Base-by-base conservation (phyloP, 2,888 invertebrate species). In the Ichneumoninae sp. region DNA sequence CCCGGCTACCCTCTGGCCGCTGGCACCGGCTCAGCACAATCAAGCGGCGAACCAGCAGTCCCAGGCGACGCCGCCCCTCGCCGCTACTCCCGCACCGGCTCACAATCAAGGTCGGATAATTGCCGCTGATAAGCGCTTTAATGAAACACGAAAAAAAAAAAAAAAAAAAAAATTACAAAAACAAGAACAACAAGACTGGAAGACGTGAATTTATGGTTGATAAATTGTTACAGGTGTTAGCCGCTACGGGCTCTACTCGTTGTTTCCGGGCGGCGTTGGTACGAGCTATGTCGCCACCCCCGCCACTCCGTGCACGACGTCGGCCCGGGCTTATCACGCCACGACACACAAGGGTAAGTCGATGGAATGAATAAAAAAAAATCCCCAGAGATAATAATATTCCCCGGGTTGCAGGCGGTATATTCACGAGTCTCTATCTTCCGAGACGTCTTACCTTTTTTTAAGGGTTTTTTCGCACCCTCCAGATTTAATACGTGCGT, bases 191-290 rank as follows among this genome's bases (percentile, higher is more conserved):
- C 36, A 0, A n/a, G 22, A 30, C 5, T 60, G 3, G 36, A 65
- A 69, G 30, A 63, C 3, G 4, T 19, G 16, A 63, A 30, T 10
- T 69, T 30, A 44, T 69, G 30, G 33, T 57, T 52, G 57, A 65
- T 85, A 76, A 73, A 83, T 87, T 88, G 88, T 94, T 93, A 73
- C 95, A 96, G 96, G 96, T 94, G 95, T 95, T 92, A 95, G 95
- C 92, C 95, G 96, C 89, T 96, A 96, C 94, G 96, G 96, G 88
- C 95, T 96, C 87, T 96, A 96, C 93, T 96, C 96, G 88, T 94
- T 96, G 93, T 96, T 96, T 94, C 96, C 96, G 83, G 92, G 93
- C 89, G 91, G 92, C 91, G 92, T 92, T 86, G 92, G 91, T 85
- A 91, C 92, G 79, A 91, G 92, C 88, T 92, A 92, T 77, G 92